Evolutionary conservation across 2,888 invertebrate species (phyloP).

Genomic region (Formica aserva): DNA sequence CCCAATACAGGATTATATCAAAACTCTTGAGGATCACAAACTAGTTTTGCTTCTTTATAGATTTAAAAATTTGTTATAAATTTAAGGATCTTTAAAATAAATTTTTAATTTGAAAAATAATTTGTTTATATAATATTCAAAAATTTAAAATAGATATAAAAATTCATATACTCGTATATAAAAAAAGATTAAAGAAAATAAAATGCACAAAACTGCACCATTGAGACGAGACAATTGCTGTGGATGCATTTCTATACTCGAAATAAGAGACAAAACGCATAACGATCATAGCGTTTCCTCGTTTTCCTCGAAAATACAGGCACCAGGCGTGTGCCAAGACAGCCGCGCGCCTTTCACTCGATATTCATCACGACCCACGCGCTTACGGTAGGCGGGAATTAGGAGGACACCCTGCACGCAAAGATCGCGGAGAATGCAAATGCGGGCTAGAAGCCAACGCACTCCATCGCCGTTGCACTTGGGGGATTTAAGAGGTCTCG

Average conservation of each 20-base stretch:
- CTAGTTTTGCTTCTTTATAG: background rate
- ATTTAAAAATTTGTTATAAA: background rate
- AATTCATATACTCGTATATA: background rate
- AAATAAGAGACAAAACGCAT: conserved; percentile 17
- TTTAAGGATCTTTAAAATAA: background rate
- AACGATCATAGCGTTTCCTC: conserved; percentile 55
- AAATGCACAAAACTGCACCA: background rate
- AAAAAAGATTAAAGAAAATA: background rate
- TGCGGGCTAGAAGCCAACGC: conserved; percentile 67
- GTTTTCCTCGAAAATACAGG: conserved; percentile 66
- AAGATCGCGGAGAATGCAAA: conserved; percentile 56
- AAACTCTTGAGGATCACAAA: background rate
- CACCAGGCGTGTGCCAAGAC: conserved; percentile 61
- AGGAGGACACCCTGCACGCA: conserved; percentile 58
- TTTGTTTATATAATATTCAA: background rate
- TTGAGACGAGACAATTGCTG: background rate
- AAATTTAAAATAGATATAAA: background rate
- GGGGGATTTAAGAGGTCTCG: conserved; percentile 48
- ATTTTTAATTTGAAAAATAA: background rate
- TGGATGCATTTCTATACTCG: conserved; percentile 42
- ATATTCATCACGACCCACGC: conserved; percentile 66
- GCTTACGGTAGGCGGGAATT: conserved; percentile 54
- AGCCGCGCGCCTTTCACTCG: conserved; percentile 50
- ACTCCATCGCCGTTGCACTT: conserved; percentile 33
- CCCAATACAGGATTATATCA: background rate